phyloP scores from a whole-genome alignment of 2,797 vertebrate species.

The Rallus crepitans region DNA sequence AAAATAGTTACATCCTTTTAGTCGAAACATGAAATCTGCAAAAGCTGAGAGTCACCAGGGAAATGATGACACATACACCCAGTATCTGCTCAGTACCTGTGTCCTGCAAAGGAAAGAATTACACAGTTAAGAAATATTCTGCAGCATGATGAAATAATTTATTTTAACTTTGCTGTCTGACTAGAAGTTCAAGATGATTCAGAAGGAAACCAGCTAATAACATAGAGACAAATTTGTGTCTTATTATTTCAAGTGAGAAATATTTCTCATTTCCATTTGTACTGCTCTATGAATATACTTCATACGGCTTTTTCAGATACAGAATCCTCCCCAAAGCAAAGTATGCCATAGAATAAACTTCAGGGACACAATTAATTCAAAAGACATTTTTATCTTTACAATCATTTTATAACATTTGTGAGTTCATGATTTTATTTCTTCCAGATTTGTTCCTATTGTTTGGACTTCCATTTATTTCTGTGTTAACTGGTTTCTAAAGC shows the following conservation, averaged over 20 bases:
- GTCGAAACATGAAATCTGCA: constrained; percentile 12
- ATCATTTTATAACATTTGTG: constrained; percentile 12
- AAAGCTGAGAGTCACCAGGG: background rate
- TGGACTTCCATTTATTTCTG: constrained; percentile 44
- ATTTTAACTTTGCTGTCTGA: constrained; percentile 58
- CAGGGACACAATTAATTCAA: background rate
- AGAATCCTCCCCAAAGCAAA: constrained; percentile 32
- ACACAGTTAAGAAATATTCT: constrained; percentile 49
- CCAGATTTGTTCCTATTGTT: constrained; percentile 44
- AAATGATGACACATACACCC: background rate
- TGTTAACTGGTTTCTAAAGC: constrained; percentile 50
- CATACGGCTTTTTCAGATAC: background rate
- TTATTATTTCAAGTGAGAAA: constrained; percentile 49
- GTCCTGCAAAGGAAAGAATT: constrained; percentile 59
- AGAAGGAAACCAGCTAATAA: constrained; percentile 58
- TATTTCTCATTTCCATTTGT: constrained; percentile 31
- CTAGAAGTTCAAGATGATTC: constrained; percentile 64
- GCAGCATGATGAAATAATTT: constrained; percentile 57
- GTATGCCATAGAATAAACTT: constrained; percentile 23
- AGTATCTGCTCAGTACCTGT: constrained; percentile 32
- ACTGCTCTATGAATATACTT: background rate
- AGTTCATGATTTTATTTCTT: constrained; percentile 35
- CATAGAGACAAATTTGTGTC: constrained; percentile 36
- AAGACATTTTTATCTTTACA: constrained; percentile 11
- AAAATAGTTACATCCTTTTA: background rate